Conservation (phyloP, 1,140 invertebrate genomes). For the Bombus affinis region DNA sequence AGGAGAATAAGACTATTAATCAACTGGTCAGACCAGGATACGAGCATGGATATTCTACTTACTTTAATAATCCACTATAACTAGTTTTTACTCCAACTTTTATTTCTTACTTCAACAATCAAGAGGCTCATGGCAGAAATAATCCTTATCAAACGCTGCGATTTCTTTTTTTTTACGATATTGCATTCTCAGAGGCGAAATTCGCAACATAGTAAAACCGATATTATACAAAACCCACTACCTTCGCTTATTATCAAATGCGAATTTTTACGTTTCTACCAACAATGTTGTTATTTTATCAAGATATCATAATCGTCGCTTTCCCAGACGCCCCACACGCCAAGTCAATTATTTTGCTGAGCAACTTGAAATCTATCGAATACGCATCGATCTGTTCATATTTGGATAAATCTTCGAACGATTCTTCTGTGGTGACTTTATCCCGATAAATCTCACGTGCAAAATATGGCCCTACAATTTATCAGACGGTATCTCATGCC, state of each 20-base stretch:
- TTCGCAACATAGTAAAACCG: not conserved
- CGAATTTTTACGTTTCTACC: not conserved
- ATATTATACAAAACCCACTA: rapidly evolving
- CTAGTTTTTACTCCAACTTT: not conserved
- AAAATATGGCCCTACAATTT: not conserved
- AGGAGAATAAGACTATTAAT: no score
- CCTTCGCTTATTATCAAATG: not conserved
- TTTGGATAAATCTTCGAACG: no score
- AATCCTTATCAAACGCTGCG: not conserved
- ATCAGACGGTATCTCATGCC: not conserved
- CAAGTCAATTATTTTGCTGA: no score
- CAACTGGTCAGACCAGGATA: not conserved
- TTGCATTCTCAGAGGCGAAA: not conserved
- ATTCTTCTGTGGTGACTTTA: no score
- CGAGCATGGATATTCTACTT: not conserved
- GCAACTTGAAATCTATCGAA: no score
- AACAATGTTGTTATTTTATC: no score
- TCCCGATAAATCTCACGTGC: not conserved
- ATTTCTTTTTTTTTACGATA: not conserved
- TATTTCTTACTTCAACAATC: not conserved
- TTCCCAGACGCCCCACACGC: no score
- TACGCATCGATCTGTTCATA: no score
- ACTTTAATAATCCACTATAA: no score
- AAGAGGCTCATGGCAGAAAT: not conserved
- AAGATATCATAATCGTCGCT: no score